Conservation (phyloP, 2,797 vertebrate species). For the Acanthopagrus latus region DNA sequence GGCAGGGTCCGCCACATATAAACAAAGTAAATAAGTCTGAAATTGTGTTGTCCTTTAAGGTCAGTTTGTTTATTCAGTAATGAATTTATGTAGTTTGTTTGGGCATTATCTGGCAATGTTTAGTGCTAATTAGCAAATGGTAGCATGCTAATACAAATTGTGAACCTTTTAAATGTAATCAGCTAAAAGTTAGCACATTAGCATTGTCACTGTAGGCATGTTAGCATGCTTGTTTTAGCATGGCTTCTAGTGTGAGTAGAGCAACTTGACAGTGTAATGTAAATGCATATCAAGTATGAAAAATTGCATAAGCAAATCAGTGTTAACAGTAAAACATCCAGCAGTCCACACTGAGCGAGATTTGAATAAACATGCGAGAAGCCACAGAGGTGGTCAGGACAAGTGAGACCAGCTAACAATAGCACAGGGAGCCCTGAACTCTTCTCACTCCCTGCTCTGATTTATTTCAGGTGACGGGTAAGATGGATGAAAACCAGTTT, state of each 20-base stretch:
- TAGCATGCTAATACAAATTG: neutral
- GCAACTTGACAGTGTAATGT: too few relatives aligned
- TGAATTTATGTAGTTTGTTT: too few relatives aligned
- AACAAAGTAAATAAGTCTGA: too few relatives aligned
- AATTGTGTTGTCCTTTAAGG: too few relatives aligned
- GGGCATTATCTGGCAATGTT: neutral
- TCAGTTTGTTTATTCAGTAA: too few relatives aligned
- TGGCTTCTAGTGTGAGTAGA: neutral
- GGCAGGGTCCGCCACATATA: too few relatives aligned
- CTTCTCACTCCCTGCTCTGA: constrained; percentile 32
- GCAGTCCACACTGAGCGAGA: too few relatives aligned
- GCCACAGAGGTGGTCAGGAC: neutral
- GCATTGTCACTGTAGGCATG: neutral
- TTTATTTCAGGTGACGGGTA: constrained; percentile 91
- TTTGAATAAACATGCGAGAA: neutral
- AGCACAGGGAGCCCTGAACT: neutral
- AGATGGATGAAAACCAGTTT: constrained; percentile 99
- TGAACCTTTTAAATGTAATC: neutral
- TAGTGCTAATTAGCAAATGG: neutral
- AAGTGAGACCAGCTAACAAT: neutral
- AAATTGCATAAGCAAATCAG: neutral
- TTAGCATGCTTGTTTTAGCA: neutral
- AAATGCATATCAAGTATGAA: neutral
- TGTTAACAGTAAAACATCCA: too few relatives aligned
- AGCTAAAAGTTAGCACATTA: neutral